These are phyloP conservation scores for Myiagra hebetior DNA, from an alignment of 2,113 vertebrate species.

Conservation along the genomic window DNA sequence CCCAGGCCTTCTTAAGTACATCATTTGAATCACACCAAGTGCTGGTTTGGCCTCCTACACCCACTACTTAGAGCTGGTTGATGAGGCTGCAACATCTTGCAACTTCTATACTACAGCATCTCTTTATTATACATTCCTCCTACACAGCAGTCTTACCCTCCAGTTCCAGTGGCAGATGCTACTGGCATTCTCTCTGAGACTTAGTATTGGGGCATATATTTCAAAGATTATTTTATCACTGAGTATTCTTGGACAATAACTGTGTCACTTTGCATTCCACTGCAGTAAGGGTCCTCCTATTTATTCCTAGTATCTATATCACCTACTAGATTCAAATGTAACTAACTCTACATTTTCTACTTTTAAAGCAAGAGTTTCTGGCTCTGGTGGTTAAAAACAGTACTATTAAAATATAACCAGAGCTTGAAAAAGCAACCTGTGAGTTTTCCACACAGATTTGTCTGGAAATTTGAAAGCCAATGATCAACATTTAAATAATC, in stretches of 20 bases:
- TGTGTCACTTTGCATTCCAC: background rate
- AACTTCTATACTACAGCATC: background rate
- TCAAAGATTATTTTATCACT: background rate
- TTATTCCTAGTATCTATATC: background rate
- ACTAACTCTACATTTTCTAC: background rate
- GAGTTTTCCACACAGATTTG: background rate
- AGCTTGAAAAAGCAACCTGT: background rate
- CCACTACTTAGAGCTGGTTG: background rate
- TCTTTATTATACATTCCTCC: constrained; percentile 37
- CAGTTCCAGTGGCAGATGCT: background rate
- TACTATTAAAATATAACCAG: background rate
- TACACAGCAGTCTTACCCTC: background rate
- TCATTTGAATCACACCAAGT: background rate
- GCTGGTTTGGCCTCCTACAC: background rate
- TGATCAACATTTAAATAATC: background rate
- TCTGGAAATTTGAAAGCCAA: background rate
- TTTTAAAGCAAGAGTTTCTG: background rate
- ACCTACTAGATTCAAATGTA: background rate
- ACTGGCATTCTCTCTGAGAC: background rate
- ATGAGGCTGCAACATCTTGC: constrained; percentile 19
- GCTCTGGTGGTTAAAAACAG: background rate
- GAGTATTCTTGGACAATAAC: background rate
- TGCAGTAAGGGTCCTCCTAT: background rate
- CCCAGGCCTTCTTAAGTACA: background rate
- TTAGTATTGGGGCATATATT: background rate